phyloP scores from a whole-genome alignment of 2,113 vertebrate species.

The Hymenochirus boettgeri region DNA sequence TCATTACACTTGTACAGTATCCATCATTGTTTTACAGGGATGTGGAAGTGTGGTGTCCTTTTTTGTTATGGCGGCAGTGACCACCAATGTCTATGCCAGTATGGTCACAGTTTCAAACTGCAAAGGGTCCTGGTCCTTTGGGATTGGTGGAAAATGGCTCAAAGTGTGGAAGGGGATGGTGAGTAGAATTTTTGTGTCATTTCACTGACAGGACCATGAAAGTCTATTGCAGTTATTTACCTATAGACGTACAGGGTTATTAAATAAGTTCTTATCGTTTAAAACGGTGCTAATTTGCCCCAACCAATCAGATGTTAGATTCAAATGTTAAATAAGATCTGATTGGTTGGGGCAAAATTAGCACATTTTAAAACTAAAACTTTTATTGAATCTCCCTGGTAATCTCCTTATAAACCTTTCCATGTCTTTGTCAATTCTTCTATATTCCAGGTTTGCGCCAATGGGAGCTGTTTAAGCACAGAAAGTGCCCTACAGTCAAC shows the following conservation, averaged over 20 bases:
- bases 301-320: too few relatives aligned
- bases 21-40: conserved; percentile 8
- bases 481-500: conserved; percentile 8
- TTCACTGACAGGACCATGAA: too few relatives aligned
- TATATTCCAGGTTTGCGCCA: conserved; percentile 18
- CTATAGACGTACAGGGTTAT: too few relatives aligned
- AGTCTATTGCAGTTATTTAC: neutral
- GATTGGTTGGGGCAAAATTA: too few relatives aligned
- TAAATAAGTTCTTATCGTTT: too few relatives aligned
- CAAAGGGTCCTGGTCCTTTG: neutral
- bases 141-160: conserved; percentile 21
- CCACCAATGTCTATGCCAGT: neutral
- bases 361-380: too few relatives aligned
- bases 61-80: conserved; percentile 12
- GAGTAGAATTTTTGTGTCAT: neutral
- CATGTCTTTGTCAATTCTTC: too few relatives aligned
- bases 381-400: too few relatives aligned
- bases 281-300: too few relatives aligned
- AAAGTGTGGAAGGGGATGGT: conserved; percentile 7
- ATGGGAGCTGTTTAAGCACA: neutral
- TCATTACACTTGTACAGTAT: too few relatives aligned
- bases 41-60: conserved; percentile 11
- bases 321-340: too few relatives aligned
- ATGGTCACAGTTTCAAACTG: neutral
- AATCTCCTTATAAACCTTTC: too few relatives aligned